These are phyloP conservation scores for Phaedon cochleariae DNA, from an alignment of 2,888 invertebrate species.

Conservation along the genomic window DNA sequence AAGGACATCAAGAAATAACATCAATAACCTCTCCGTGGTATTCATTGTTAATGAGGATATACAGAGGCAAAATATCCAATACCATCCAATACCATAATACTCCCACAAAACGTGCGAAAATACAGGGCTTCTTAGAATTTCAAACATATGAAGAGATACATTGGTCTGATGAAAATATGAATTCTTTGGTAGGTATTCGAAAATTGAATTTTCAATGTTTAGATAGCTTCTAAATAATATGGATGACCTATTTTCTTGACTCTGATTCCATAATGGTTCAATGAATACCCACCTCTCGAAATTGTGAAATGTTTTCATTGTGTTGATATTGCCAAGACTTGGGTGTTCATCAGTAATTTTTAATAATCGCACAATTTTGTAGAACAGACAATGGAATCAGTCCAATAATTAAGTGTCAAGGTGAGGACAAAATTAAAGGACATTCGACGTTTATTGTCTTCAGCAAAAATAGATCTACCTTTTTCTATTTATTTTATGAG, in stretches of 20 bases:
- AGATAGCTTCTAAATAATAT: too few relatives aligned
- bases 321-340: not conserved
- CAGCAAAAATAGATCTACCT: too few relatives aligned
- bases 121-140: too few relatives aligned
- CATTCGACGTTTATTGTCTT: not conserved
- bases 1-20: not conserved
- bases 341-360: not conserved
- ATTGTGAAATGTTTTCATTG: not conserved
- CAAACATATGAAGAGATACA: too few relatives aligned
- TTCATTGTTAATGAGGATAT: too few relatives aligned
- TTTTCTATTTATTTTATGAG: not conserved
- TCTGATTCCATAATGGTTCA: not conserved
- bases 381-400: slow-evolving; percentile 31
- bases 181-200: too few relatives aligned
- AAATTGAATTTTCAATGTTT: too few relatives aligned
- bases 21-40: not conserved
- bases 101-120: too few relatives aligned
- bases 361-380: slow-evolving; percentile 30
- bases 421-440: not conserved
- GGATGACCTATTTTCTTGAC: not conserved
- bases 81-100: too few relatives aligned
- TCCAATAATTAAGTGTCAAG: slow-evolving; percentile 26
- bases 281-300: not conserved
- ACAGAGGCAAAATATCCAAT: too few relatives aligned
- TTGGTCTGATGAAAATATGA: too few relatives aligned